Conservation (phyloP, 1,140 invertebrate genomes). For the Drosophila watanabei region DNA sequence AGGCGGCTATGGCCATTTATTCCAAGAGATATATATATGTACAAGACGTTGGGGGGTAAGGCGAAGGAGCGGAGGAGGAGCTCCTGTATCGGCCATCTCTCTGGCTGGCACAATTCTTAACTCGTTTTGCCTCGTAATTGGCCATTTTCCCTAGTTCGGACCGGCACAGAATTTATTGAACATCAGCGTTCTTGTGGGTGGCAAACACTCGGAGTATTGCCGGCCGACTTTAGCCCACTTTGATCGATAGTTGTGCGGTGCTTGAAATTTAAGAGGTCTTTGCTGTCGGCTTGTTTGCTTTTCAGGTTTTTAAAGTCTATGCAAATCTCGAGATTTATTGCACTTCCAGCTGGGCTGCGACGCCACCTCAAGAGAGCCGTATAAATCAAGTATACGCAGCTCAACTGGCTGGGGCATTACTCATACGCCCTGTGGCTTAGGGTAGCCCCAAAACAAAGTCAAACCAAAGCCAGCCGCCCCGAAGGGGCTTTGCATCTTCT, state of each 20-base stretch:
- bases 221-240: constrained; percentile 20
- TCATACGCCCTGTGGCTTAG: constrained; percentile 59
- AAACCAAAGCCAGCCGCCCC: constrained; percentile 38
- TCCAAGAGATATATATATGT: constrained; percentile 30
- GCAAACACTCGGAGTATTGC: not conserved
- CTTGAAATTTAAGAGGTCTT: constrained; percentile 46
- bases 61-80: not conserved
- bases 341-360: constrained; percentile 4
- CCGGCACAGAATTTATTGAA: constrained; percentile 72
- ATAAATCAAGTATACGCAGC: constrained; percentile 50
- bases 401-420: constrained; percentile 43
- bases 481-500: constrained; percentile 55
- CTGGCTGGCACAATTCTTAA: constrained; percentile 65
- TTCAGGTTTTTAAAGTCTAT: constrained; percentile 33
- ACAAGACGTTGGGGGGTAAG: not conserved
- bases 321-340: constrained; percentile 32
- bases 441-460: constrained; percentile 35
- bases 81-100: constrained; percentile 19
- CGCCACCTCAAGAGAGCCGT: constrained; percentile 12
- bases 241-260: constrained; percentile 58
- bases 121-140: constrained; percentile 81
- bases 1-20: constrained; percentile 55
- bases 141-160: constrained; percentile 70
- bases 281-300: constrained; percentile 25
- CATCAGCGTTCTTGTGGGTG: constrained; percentile 55